These are phyloP conservation scores for Vipera latastei DNA, from an alignment of 2,797 vertebrate species.

Conservation along the genomic window DNA sequence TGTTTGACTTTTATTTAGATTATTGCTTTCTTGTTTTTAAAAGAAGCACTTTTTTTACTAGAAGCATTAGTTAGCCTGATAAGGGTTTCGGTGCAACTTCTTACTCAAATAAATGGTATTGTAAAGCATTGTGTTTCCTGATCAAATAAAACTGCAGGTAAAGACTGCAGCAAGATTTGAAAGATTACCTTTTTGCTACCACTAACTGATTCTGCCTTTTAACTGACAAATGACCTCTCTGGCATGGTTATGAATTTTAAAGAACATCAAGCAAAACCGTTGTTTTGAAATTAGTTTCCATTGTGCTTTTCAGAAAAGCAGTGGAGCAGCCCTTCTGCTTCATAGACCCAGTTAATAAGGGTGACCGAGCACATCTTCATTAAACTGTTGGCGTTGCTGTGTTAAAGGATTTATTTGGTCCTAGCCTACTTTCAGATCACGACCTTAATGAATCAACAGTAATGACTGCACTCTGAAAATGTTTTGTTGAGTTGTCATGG, in stretches of 20 bases:
- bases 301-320: constrained; percentile 48
- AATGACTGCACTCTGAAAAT: constrained; percentile 51
- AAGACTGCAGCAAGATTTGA: constrained; percentile 24
- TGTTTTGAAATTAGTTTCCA: constrained; percentile 60
- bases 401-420: constrained; percentile 46
- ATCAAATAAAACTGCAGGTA: neutral
- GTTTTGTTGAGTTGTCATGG: constrained; percentile 53
- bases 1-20: neutral
- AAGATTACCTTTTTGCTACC: constrained; percentile 23
- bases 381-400: constrained; percentile 48
- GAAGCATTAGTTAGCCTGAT: neutral
- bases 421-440: constrained; percentile 20
- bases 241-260: constrained; percentile 52
- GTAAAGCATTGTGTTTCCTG: constrained; percentile 9
- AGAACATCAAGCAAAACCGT: constrained; percentile 30
- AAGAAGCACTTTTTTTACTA: neutral
- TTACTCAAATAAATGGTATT: constrained; percentile 4
- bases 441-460: constrained; percentile 51
- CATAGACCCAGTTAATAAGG: constrained; percentile 57
- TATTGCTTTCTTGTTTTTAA: neutral
- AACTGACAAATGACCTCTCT: constrained; percentile 36
- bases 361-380: constrained; percentile 62
- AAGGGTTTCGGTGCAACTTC: neutral
- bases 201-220: constrained; percentile 5
- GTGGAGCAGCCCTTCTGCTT: constrained; percentile 35